Evolutionary conservation across 1,140 invertebrate genomes (phyloP).

Genomic region (Coenobita brevimanus): DNA sequence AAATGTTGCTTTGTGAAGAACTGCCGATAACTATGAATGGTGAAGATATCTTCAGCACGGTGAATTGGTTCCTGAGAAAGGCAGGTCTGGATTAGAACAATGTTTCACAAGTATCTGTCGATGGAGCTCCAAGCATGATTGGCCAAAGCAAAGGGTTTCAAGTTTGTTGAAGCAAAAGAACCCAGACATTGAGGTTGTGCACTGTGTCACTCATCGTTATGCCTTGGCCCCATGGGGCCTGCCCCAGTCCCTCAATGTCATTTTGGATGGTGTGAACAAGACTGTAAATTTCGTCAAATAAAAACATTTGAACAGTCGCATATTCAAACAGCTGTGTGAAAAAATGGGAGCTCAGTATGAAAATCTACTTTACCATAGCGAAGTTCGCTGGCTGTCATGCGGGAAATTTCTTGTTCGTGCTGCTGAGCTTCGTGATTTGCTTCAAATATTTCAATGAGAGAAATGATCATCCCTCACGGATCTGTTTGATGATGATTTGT

Average conservation of each 20-base stretch:
- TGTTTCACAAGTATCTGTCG: constrained; percentile 2
- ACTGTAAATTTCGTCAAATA: constrained; percentile 45
- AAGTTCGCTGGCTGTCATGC: no score
- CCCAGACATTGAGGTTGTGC: constrained; percentile 26
- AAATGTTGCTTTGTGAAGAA: constrained; percentile 17
- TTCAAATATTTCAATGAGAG: no score
- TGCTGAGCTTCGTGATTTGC: no score
- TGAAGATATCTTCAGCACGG: no score
- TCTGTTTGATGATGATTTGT: no score
- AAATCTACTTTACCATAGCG: constrained; percentile 71
- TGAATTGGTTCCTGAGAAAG: no score
- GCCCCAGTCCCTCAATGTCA: constrained; percentile 24
- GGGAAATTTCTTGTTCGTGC: no score
- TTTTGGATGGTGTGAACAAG: constrained; percentile 31
- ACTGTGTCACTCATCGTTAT: constrained; percentile 46
- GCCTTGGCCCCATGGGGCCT: constrained; percentile 34
- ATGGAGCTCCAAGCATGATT: constrained; percentile 15
- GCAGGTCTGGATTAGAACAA: neutral
- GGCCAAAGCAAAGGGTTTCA: constrained; percentile 11
- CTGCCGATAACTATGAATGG: no score
- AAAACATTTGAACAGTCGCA: constrained; percentile 69
- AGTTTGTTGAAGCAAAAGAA: constrained; percentile 15
- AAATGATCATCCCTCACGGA: no score
- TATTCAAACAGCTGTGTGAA: constrained; percentile 71
- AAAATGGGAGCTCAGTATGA: constrained; percentile 71